Percentiles rank a stretch among this genome's conserved stretches.
Conservation (phyloP, 1,140 invertebrate species). For the Macrostomum lignano region DNA sequence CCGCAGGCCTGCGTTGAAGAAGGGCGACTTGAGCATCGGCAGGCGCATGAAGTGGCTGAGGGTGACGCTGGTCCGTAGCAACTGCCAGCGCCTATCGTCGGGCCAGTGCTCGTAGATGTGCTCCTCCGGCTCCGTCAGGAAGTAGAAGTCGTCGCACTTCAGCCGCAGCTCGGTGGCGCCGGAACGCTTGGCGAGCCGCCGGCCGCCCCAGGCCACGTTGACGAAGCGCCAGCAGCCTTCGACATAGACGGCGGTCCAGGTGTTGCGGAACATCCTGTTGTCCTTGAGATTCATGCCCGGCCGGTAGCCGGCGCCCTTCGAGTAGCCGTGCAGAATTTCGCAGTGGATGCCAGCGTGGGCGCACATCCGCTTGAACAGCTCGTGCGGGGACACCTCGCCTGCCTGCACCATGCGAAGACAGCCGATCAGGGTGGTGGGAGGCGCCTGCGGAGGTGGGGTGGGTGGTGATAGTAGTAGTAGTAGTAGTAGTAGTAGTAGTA, state of each 20-base stretch:
- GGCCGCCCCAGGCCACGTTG: conserved; percentile 31
- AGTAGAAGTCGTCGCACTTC: conserved; percentile 28
- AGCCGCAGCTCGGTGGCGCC: conserved; percentile 10
- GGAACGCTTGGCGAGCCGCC: conserved; percentile 15
- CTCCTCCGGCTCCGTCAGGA: conserved; percentile 32
- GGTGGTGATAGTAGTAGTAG: too few relatives aligned
- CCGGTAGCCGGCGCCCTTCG: conserved; percentile 86
- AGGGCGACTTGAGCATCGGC: conserved; percentile 27
- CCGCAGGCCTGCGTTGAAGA: conserved; percentile 10
- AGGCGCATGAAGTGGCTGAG: conserved; percentile 30
- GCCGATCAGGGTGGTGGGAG: conserved; percentile 62
- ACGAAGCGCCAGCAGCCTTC: conserved; percentile 24
- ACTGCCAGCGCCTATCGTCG: conserved; percentile 31
- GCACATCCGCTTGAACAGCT: conserved; percentile 64
- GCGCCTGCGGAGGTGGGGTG: conserved; percentile 35
- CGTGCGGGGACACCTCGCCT: conserved; percentile 93
- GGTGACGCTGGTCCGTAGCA: conserved; percentile 28
- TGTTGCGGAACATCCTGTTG: conserved; percentile 31
- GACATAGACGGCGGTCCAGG: conserved; percentile 27
- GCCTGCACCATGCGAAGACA: conserved; percentile 82
- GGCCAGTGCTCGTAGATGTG: conserved; percentile 33
- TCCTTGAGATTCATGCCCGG: conserved; percentile 71
- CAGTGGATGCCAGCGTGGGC: conserved; percentile 84
- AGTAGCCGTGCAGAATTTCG: conserved; percentile 95
- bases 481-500: conserved; percentile 2